phyloP scores from a whole-genome alignment of 2,113 vertebrate genomes.

The Muscicapa adusta region DNA sequence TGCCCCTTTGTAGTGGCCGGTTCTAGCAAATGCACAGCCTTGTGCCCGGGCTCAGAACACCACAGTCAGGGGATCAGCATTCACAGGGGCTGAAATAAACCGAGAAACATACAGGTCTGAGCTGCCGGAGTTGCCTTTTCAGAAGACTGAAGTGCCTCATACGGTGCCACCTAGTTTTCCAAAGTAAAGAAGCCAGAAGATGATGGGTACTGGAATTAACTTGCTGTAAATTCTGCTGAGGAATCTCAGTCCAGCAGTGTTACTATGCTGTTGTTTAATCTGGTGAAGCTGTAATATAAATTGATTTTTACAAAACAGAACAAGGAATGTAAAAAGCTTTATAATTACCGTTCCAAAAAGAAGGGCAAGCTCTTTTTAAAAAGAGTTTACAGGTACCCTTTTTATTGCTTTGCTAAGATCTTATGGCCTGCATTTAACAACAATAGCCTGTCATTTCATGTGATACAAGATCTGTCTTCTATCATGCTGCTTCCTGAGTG shows the following conservation, averaged over 20 bases:
- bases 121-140: not conserved
- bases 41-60: not conserved
- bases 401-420: not conserved
- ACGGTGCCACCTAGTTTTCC: not conserved
- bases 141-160: not conserved
- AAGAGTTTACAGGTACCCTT: not conserved
- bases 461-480: not conserved
- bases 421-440: not conserved
- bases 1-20: not conserved
- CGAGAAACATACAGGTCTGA: not conserved
- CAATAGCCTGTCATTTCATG: not conserved
- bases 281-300: not conserved
- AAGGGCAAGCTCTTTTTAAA: not conserved
- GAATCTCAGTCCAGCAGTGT: not conserved
- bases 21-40: not conserved
- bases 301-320: not conserved
- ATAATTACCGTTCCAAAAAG: not conserved
- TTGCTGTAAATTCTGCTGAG: not conserved
- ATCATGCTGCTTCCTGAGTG: not conserved
- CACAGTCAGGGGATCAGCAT: not conserved
- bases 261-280: not conserved
- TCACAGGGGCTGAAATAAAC: not conserved
- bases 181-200: not conserved
- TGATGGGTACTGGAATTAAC: not conserved
- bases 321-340: not conserved